A percentile compares a stretch with the other conserved stretches of the same genome.
These are phyloP conservation scores for Oncorhynchus keta DNA, from an alignment of 2,113 vertebrate genomes.

Conservation along the genomic window DNA sequence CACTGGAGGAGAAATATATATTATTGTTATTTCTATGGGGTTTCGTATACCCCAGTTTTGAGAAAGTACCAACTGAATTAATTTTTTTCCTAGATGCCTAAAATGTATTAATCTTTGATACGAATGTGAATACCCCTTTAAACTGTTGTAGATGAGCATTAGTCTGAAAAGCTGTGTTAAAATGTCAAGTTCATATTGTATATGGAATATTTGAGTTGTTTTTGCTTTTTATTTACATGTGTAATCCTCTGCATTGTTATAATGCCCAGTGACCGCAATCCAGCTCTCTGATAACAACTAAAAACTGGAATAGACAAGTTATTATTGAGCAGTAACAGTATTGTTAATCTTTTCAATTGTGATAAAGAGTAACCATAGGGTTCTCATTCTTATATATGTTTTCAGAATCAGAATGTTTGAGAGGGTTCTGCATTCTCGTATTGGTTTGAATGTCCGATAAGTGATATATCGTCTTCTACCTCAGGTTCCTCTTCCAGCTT, in stretches of 20 bases:
- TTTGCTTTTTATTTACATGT: slow-evolving; percentile 18
- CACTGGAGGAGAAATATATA: slow-evolving; percentile 44
- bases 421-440: background rate
- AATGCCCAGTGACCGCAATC: slow-evolving; percentile 1
- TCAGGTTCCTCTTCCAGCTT: slow-evolving; percentile 24
- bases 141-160: slow-evolving; percentile 65
- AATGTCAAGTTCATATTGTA: slow-evolving; percentile 36
- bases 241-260: slow-evolving; percentile 18
- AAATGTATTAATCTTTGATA: slow-evolving; percentile 29
- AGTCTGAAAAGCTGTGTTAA: slow-evolving; percentile 66
- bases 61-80: slow-evolving; percentile 38
- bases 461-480: slow-evolving; percentile 38
- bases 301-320: background rate
- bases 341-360: background rate
- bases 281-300: background rate
- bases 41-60: slow-evolving; percentile 27
- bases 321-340: background rate
- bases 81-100: slow-evolving; percentile 31
- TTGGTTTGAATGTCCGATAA: slow-evolving; percentile 1
- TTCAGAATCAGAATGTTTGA: background rate
- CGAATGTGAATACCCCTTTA: slow-evolving; percentile 29
- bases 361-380: background rate
- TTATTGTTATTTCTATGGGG: slow-evolving; percentile 14
- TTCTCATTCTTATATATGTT: background rate
- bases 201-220: slow-evolving; percentile 10